These are phyloP conservation scores for Dufourea novaeangliae DNA, from an alignment of 1,140 invertebrate genomes.

Conservation along the genomic window DNA sequence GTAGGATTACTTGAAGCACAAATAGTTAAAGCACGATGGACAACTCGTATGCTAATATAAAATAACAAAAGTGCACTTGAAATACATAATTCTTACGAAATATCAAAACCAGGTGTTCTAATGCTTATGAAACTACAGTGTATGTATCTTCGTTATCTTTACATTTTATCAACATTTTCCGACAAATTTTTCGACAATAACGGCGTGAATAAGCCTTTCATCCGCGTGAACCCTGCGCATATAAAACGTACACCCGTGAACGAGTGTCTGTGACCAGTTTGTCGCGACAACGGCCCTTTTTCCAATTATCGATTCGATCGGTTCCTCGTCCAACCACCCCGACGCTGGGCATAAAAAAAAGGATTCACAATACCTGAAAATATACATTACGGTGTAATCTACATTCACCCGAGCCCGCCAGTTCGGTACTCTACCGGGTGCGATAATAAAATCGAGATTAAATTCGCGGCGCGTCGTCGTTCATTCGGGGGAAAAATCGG, in stretches of 20 bases:
- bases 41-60: too few species aligned
- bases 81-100: too few species aligned
- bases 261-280: slow-evolving; percentile 46
- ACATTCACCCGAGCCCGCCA: neutral
- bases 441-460: slow-evolving; percentile 38
- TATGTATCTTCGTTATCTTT: too few species aligned
- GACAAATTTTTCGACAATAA: slow-evolving; percentile 50
- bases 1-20: too few species aligned
- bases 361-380: slow-evolving; percentile 44
- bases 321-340: too few species aligned
- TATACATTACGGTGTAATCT: slow-evolving; percentile 42
- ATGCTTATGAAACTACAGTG: too few species aligned
- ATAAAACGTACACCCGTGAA: slow-evolving; percentile 30
- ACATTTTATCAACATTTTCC: neutral
- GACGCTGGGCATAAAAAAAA: slow-evolving; percentile 21
- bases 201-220: slow-evolving; percentile 62
- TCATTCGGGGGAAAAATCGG: neutral
- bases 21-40: too few species aligned
- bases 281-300: slow-evolving; percentile 62
- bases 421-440: neutral
- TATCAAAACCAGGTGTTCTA: too few species aligned
- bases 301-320: slow-evolving; percentile 67
- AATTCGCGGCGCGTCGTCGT: slow-evolving; percentile 34
- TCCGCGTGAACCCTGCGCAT: slow-evolving; percentile 54
- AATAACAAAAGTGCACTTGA: too few species aligned